Evolutionary conservation across 2,797 vertebrate genomes (phyloP), one percentile per base, ranked within the genome.

Genomic region (Leptoclinus maculatus): DNA sequence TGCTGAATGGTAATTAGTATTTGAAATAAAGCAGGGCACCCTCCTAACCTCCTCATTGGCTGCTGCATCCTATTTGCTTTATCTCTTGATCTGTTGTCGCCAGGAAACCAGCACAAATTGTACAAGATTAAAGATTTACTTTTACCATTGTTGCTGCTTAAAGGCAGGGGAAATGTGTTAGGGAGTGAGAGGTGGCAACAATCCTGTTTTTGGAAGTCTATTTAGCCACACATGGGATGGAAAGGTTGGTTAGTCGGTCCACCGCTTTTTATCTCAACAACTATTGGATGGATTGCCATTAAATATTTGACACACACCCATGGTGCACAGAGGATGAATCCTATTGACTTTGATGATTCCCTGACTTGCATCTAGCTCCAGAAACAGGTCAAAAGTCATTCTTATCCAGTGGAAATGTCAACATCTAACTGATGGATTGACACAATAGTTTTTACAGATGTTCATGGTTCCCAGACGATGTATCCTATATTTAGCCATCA

Each of bases 1-100:
- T 34, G 65, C 83, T 69, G 87, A 83, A 89, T 88, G 78, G 71
- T 75, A 93, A 93, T 93, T 89, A 91, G 71, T 25, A 19, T 32
- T 21, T 19, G 69, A 84, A 82, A 87, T 43, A 83, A 87, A 88
- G 76, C 78, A 76, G 58, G 68, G 25, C 63, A 19, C 60, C 51
- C 75, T 39, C 76, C 78, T 82, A 79, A 80, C 80, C 76, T 76
- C 51, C 71, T 17, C 58, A 83, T 59, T 79, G 74, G 68, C 71
- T 70, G 56, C 39, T 58, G 69, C 56, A 39, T 58, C 58, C 72
- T 29, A 74, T 73, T 75, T 62, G 58, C 56, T n/a, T 83, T 38
- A 71, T 83, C 66, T 64, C 29, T 29, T 2, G 13, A n/a, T 74
- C 58, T 56, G 53, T 54, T 67, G 49, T 72, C 75, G 74, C 17